Evolutionary conservation across 2,888 invertebrate species (phyloP), one percentile per base, ranked within the genome.

Genomic region (Sesia apiformis): DNA sequence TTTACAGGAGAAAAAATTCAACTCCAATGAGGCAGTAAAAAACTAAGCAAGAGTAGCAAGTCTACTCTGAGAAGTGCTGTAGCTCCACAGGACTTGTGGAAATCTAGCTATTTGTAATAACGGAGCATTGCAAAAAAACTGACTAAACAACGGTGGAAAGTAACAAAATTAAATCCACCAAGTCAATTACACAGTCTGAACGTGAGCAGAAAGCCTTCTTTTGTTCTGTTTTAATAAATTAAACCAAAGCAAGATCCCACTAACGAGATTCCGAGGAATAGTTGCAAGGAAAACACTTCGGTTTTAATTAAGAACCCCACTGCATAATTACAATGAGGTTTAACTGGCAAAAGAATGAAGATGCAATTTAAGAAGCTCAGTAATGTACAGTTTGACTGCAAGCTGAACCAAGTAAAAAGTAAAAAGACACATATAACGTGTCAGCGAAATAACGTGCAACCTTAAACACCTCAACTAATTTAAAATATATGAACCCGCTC

Each of bases 251-350:
- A 46, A 52, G 52, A 7, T 52, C 4, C 8, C n/a, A 40, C 6
- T 43, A 39, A 53, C 49, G 51, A 40, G 52, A 41, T 39, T 40
- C 7, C 8, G 39, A 49, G 40, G 23, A 40, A 49, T 40, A 55
- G 55, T 55, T 55, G 49, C 52, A 55, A 39, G 39, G 39, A 51
- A 50, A 54, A 52, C 50, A 50, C 39, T 39, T 52, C 43, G 39
- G 46, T 52, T 57, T 58, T 56, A 58, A 58, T 58, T 58, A 58
- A 56, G 53, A 54, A 38, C 40, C 38, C 52, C n/a, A 23, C 23
- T 40, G 39, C 39, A 54, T 57, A 55, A 57, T 57, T 57, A 55
- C 55, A 53, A 46, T 50, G 55, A 50, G 52, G 55, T 38, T 23
- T 38, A 39, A 50, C 46, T 46, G 38, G 39, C 23, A 50, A 39